Evolutionary conservation across 2,113 vertebrate species (phyloP), one percentile per base, ranked within the genome.

Genomic region (Alces alces): DNA sequence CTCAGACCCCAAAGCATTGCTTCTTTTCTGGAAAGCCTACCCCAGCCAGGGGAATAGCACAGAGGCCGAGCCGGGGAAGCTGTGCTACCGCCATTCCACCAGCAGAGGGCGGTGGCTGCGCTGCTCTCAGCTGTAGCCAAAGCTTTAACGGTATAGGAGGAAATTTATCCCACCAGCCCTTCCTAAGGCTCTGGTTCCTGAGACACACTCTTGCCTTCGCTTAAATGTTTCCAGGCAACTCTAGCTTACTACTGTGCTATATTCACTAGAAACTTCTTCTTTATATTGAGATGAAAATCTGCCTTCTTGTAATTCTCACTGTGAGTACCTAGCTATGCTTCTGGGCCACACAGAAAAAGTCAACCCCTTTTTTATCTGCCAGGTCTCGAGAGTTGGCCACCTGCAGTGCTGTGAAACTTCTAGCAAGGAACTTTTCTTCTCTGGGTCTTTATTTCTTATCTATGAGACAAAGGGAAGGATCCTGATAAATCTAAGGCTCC

Each of bases 21-120:
- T 2, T 54, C 9, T 11, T 39, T 1, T n/a, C 9, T 28, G 50
- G 86, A 84, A 64, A 82, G 50, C 87, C 45, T 8, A 1, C 6
- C 2, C 0, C 28, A 13, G 21, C 23, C 60, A 5, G 27, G 60
- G 50, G 58, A 5, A 33, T 23, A 0, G 23, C 39, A 6, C 0
- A 1, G 70, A 0, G 88, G 30, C 54, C 80, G 25, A 47, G 50
- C 55, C 28, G 27, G 45, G 25, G 27, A 78, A 8, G 61, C 80
- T 39, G 97, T 43, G 33, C 27, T 96, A 50, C 94, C 27, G 1
- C 0, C 3, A 2, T 43, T 28, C 8, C 1, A 47, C 96, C 98
- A 97, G 98, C 94, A 98, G 98, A 98, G 98, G 98, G 98, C 88
- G 57, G 54, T 54, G 23, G 76, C 76, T 12, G 61, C 89, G 0